Conservation (phyloP, 1,140 invertebrate genomes). For the Orius insidiosus region DNA sequence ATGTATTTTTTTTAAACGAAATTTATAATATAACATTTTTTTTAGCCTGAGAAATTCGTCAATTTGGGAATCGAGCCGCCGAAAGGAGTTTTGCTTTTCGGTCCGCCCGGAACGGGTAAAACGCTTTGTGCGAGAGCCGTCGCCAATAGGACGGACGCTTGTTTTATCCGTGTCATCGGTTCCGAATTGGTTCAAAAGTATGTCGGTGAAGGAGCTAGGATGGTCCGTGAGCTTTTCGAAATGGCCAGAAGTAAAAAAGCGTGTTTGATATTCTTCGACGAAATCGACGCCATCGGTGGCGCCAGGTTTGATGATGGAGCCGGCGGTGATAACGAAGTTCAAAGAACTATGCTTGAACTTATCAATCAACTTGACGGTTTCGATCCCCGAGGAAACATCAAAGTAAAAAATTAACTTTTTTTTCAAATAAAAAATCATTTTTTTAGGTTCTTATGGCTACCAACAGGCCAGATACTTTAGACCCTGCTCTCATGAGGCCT, state of each 20-base stretch:
- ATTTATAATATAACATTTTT: too few species aligned
- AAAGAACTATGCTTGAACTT: conserved; percentile 97
- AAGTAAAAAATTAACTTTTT: too few species aligned
- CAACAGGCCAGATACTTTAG: conserved; percentile 94
- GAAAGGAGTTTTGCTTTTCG: conserved; percentile 94
- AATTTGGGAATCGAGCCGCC: conserved; percentile 98
- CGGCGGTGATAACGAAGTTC: conserved; percentile 95
- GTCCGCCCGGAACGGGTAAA: conserved; percentile 95
- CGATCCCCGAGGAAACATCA: conserved; percentile 99
- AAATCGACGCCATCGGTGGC: conserved; percentile 98
- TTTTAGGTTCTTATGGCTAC: conserved; percentile 98
- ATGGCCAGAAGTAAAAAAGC: conserved; percentile 99
- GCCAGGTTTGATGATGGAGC: conserved; percentile 97
- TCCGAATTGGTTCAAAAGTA: conserved; percentile 95
- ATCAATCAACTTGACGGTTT: conserved; percentile 78
- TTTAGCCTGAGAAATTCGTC: conserved; percentile 94
- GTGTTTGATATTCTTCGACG: conserved; percentile 99
- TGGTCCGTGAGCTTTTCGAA: conserved; percentile 98
- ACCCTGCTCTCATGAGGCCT: conserved; percentile 95
- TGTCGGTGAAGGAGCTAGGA: conserved; percentile 97
- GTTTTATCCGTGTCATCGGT: conserved; percentile 97
- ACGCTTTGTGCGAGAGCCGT: conserved; percentile 94
- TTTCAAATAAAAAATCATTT: too few species aligned
- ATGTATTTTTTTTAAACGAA: conserved; percentile 25
- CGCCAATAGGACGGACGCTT: conserved; percentile 95